A percentile compares a stretch with the other conserved stretches of the same genome.
Evolutionary conservation across 1,140 invertebrate species (phyloP).

Genomic region (Nebria ingens): DNA sequence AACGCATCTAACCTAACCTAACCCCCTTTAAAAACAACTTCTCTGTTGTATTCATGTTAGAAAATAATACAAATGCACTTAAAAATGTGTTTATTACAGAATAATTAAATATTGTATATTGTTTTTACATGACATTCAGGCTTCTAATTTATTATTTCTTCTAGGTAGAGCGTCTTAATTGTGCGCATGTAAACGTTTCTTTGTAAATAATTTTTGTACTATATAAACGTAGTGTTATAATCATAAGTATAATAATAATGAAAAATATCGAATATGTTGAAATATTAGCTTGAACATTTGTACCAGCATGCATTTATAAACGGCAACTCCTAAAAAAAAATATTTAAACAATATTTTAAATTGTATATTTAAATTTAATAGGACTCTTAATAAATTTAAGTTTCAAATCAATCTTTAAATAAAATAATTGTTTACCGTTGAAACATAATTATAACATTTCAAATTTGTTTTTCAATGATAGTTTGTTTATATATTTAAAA

Average conservation of each 20-base stretch:
- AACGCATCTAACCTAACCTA: background rate
- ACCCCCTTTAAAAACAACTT: background rate
- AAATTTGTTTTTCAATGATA: background rate
- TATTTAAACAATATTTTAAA: background rate
- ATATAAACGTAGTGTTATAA: slow-evolving; percentile 8
- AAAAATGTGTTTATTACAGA: background rate
- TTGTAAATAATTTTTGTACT: slow-evolving; percentile 10
- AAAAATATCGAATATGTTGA: background rate
- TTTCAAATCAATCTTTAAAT: too few relatives aligned
- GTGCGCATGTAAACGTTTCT: slow-evolving; percentile 17
- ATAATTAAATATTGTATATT: slow-evolving; percentile 1
- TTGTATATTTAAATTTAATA: background rate
- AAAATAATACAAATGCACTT: background rate
- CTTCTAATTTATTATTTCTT: slow-evolving; percentile 23
- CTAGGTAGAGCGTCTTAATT: too few relatives aligned
- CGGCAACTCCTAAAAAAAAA: background rate
- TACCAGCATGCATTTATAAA: slow-evolving; percentile 5
- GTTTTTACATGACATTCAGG: slow-evolving; percentile 18
- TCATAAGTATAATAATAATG: background rate
- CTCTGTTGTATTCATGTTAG: background rate
- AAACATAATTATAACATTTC: background rate
- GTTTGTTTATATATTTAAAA: background rate
- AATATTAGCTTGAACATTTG: background rate
- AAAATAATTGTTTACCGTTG: background rate
- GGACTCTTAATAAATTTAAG: background rate